These are phyloP conservation scores for Psylliodes chrysocephalus DNA, from an alignment of 2,888 invertebrate genomes.

Conservation along the genomic window DNA sequence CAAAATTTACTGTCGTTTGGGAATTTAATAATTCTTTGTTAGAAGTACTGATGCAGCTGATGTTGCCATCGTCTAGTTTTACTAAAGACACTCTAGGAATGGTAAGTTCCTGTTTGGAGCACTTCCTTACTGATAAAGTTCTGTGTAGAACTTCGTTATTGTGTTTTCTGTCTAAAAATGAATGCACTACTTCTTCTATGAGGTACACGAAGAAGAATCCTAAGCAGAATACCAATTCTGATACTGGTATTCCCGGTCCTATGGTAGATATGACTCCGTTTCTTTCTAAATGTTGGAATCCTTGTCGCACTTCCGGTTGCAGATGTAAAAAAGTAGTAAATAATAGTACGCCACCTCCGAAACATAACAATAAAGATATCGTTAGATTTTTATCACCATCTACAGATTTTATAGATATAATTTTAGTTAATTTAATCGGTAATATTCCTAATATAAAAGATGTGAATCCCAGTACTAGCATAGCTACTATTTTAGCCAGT, in stretches of 20 bases:
- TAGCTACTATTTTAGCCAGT: slow-evolving; percentile 70
- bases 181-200: slow-evolving; percentile 72
- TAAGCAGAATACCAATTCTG: slow-evolving; percentile 70
- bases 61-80: slow-evolving; percentile 59
- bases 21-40: slow-evolving; percentile 59
- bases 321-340: slow-evolving; percentile 74
- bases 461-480: slow-evolving; percentile 69
- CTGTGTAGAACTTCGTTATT: slow-evolving; percentile 57
- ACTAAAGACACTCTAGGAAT: slow-evolving; percentile 60
- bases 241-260: slow-evolving; percentile 66
- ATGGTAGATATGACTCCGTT: slow-evolving; percentile 64
- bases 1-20: slow-evolving; percentile 53
- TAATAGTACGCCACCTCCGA: slow-evolving; percentile 74
- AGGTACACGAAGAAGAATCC: slow-evolving; percentile 75
- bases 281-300: slow-evolving; percentile 65
- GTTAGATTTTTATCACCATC: slow-evolving; percentile 65
- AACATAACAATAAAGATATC: slow-evolving; percentile 71
- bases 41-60: slow-evolving; percentile 58
- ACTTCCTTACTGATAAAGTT: slow-evolving; percentile 66
- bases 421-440: slow-evolving; percentile 64
- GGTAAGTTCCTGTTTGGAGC: slow-evolving; percentile 61
- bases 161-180: slow-evolving; percentile 64
- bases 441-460: slow-evolving; percentile 71
- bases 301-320: slow-evolving; percentile 73
- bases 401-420: slow-evolving; percentile 57